Base-by-base conservation (phyloP, 1,140 invertebrate genomes). In the Bombus ignitus region DNA sequence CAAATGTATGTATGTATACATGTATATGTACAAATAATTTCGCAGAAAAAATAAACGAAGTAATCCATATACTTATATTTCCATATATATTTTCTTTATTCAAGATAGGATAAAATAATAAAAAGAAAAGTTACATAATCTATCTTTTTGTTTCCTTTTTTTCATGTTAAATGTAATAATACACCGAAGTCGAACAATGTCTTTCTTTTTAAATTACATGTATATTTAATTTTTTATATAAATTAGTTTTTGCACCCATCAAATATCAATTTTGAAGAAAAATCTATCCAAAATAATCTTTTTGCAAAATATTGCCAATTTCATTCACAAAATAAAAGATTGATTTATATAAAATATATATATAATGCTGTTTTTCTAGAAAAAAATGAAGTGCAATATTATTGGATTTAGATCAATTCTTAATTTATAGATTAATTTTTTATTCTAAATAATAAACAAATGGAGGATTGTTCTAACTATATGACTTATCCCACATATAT, bases 21-120 rank as follows among this genome's bases (percentile, higher is more conserved):
- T 78, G 35, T 77, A 81, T 76, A 71, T 87, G n/a, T 88, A 89
- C 39, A 88, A 25, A 81, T 80, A 68, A 83, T 84, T 88, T 90
- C 80, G 83, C 88, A 90, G 82, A 90, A 83, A 89, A 79, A 85
- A 82, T 18, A 81, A 83, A 78, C 8, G 37, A 6, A 35, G 6
- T 80, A 68, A 70, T 47, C n/a, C 15, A 80, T 42, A 13, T 25
- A 32, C 28, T 25, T 9, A 80, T 9, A 53, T 10, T 80, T 28
- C 42, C 28, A n/a, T 62, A 15, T 80, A 80, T 12, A 28, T 70
- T 25, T 53, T 70, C 15, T 25, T 9, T 3, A 18, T 53, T 79
- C 35, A 37, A 77, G n/a, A 44, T 66, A 53, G 5, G 25, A 78
- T 66, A 37, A 44, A 66, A 66, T n/a, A 65, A 22, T 44, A 28